Base-by-base conservation (phyloP, 1,140 invertebrate species). In the Drosophila eugracilis region DNA sequence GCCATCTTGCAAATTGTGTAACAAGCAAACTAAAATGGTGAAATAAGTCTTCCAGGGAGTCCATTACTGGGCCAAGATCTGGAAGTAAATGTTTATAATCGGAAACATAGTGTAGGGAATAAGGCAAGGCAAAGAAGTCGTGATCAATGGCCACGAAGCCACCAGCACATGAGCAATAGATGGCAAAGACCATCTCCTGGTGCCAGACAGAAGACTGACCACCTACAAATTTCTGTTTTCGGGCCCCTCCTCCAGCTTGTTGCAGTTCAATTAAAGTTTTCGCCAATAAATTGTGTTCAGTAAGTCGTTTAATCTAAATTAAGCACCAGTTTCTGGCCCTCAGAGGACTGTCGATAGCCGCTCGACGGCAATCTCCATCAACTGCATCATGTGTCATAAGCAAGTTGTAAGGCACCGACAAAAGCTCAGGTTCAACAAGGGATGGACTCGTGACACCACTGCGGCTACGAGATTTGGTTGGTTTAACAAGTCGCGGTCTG, bases 241-340 rank as follows among this genome's bases (percentile, higher is more conserved):
- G 26, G 53, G 42, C 28, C 48, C n/a, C 6, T 36, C 21, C 5
- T 14, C 48, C 41, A 19, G 19, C 34, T 71, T 60, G 57, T 69
- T 73, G 70, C 57, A 71, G 70, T 80, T 85, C 86, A 90, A 90
- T 90, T 90, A 90, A 90, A 90, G 69, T 72, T 69, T 52, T 69
- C 71, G 75, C 81, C 86, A 86, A 90, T 90, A 90, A 90, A 90
- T 90, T 90, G 58, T 90, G 73, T 50, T 58, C 86, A 86, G 78
- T 83, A 77, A 90, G 72, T 75, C 86, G 75, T 78, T 90, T 86
- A 90, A 90, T 90, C 78, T 90, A 81, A 79, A 83, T 90, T 90
- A 90, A 74, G 80, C 86, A 57, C 75, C 75, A 59, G 53, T 58
- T 58, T 32, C 48, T 17, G 26, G 32, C 49, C 28, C 28, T 45